phyloP scores from a whole-genome alignment of 2,888 invertebrate species.

The Gibbula magus region DNA sequence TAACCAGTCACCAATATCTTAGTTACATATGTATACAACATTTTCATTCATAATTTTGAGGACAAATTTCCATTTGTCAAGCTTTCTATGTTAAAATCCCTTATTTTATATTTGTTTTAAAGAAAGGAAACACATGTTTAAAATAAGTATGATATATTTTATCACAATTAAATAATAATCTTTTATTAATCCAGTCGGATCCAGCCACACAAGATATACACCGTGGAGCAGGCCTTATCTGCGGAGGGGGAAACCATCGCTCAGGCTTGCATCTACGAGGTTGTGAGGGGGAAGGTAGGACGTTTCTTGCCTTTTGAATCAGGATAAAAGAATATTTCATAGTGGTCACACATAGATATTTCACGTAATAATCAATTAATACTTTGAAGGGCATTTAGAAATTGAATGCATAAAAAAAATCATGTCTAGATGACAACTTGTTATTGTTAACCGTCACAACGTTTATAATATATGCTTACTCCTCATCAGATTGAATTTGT shows the following conservation, averaged over 20 bases:
- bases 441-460: too few species aligned
- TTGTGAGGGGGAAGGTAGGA: constrained; percentile 75
- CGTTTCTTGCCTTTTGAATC: not conserved
- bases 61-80: too few species aligned
- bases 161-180: not conserved
- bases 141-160: not conserved
- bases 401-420: too few species aligned
- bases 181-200: constrained; percentile 81
- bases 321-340: not conserved
- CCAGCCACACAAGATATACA: constrained; percentile 83
- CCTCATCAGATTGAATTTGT: too few species aligned
- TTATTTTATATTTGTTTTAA: not conserved
- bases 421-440: too few species aligned
- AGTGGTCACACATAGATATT: not conserved
- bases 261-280: constrained; percentile 71
- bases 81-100: not conserved
- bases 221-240: constrained; percentile 88
- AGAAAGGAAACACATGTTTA: too few species aligned
- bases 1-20: too few species aligned
- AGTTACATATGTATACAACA: too few species aligned
- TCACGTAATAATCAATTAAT: not conserved
- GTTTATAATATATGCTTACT: too few species aligned
- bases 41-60: too few species aligned
- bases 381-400: too few species aligned
- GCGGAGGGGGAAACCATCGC: constrained; percentile 78